Percentiles rank a stretch among this genome's conserved stretches.
Conservation (phyloP, 2,113 vertebrate genomes). For the Centrocercus urophasianus region DNA sequence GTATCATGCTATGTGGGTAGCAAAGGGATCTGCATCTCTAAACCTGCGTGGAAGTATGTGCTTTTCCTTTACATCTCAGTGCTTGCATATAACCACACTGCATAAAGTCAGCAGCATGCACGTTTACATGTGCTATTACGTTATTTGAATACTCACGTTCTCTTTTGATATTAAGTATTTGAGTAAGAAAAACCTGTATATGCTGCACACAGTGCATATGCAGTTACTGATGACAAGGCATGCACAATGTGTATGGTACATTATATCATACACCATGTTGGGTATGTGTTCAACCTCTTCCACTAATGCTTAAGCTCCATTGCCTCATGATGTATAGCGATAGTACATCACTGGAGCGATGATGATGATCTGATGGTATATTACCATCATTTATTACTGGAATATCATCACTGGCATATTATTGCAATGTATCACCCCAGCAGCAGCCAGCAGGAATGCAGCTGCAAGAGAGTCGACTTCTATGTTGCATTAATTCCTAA, state of each 20-base stretch:
- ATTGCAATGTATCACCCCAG: conserved; percentile 67
- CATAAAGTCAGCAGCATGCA: neutral
- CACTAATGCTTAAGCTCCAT: conserved; percentile 27
- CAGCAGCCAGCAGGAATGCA: conserved; percentile 56
- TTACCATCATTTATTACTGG: conserved; percentile 68
- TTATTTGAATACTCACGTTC: neutral
- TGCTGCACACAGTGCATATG: neutral
- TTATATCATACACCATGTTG: neutral
- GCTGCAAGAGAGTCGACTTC: conserved; percentile 3
- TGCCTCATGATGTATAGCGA: conserved; percentile 54
- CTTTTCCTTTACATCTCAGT: neutral
- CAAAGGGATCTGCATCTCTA: neutral
- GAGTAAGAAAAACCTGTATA: neutral
- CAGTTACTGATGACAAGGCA: neutral
- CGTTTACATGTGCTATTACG: neutral
- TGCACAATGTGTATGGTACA: fast-evolving
- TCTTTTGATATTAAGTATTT: neutral
- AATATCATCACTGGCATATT: conserved; percentile 71
- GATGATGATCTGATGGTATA: conserved; percentile 61
- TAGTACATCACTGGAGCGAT: conserved; percentile 23
- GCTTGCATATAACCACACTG: neutral
- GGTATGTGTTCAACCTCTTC: neutral
- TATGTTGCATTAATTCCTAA: conserved; percentile 56
- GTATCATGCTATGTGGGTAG: neutral
- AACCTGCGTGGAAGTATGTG: neutral